A percentile compares a stretch with the other conserved stretches of the same genome.
phyloP scores from a whole-genome alignment of 2,113 vertebrate genomes.

The Parus major region DNA sequence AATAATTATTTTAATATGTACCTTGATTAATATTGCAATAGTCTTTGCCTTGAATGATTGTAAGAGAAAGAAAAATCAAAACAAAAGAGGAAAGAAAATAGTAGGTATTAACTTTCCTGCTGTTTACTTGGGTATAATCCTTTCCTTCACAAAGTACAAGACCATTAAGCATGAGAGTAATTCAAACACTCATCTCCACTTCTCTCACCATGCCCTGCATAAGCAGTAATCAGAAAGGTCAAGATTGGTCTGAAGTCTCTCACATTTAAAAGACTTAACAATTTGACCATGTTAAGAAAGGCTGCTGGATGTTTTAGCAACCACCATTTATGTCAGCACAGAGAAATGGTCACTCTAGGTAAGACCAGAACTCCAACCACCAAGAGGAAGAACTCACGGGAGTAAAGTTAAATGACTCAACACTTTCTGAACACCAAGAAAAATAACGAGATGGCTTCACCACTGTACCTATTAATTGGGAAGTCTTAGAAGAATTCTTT shows the following conservation, averaged over 20 bases:
- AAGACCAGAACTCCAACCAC: neutral
- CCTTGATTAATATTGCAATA: neutral
- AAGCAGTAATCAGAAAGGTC: neutral
- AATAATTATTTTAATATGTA: neutral
- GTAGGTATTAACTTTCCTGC: neutral
- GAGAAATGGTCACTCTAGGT: neutral
- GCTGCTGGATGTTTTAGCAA: neutral
- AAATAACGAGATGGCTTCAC: neutral
- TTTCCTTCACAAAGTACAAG: neutral
- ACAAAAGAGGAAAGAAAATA: neutral
- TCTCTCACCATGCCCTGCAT: neutral
- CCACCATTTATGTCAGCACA: neutral
- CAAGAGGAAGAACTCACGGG: neutral
- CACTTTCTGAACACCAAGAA: neutral
- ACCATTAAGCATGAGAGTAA: neutral
- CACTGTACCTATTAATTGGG: neutral
- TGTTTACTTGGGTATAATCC: neutral
- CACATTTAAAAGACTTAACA: neutral
- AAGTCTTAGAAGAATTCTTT: neutral
- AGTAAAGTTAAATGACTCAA: neutral
- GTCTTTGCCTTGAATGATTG: neutral
- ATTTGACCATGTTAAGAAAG: neutral
- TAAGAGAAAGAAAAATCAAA: neutral
- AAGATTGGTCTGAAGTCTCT: neutral
- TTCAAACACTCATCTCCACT: neutral